Base-by-base conservation (phyloP, 2,888 invertebrate genomes). In the Heliconius aoede region DNA sequence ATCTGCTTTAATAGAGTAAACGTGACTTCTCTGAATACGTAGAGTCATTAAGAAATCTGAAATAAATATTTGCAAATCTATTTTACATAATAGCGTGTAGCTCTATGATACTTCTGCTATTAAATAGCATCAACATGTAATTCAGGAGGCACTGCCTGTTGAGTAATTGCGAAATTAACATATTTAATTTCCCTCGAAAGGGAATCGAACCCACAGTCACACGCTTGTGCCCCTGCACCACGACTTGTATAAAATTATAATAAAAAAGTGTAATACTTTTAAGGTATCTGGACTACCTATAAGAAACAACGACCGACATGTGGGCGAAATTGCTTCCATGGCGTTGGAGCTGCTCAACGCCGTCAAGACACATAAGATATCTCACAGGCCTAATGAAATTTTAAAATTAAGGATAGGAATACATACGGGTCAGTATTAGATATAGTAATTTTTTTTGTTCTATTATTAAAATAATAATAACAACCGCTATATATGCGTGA, bases 281-380 rank as follows among this genome's bases (percentile, higher is more conserved):
- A 84, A 97, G 97, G 98, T 98, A 80, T 98, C 98, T 46, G 98
- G 98, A 58, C 94, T 98, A 72, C 98, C 98, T 8, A 95, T 98
- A 82, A 96, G 97, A 86, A 98, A 98, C 89, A 97, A 96, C 79
- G 97, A 97, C 86, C 95, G 96, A 76, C 98, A 98, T 90, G 98
- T 98, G 4, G 98, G 98, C 15, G 98, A 98, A 93, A 98, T 98
- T 78, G 98, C 98, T 15, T 98, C 98, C 0, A 98, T 98, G 98
- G 97, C 98, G 5, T 92, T 98, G 76, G 98, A 98, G 84, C 93
- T 98, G 81, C 89, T 98, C 76, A 96, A 97, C 79, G 98, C 97
- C 24, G 98, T 97, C 26, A 97, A 97, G 87, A 96, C 96, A 87
- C 98, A 99, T 94, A 96, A 96, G 84, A 98, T 99, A 88, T 96